Percentiles rank a stretch among this genome's conserved stretches.
These are phyloP conservation scores for Apamea monoglypha DNA, from an alignment of 2,888 invertebrate species.

Conservation along the genomic window DNA sequence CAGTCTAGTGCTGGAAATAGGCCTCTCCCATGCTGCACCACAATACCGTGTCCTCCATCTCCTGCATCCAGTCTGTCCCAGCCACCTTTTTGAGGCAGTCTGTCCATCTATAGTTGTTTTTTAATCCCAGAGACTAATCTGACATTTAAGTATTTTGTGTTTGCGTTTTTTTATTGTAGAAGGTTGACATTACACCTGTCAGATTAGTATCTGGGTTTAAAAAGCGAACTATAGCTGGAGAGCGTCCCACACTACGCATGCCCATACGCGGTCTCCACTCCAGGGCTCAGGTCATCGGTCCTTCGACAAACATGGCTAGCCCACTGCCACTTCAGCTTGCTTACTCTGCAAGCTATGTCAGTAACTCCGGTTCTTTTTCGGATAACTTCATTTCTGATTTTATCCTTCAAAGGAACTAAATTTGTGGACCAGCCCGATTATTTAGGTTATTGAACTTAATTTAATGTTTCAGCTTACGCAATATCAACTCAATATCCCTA, in stretches of 20 bases:
- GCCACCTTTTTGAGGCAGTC: neutral
- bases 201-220: no score
- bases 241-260: neutral
- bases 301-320: no score
- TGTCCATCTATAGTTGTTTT: neutral
- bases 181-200: no score
- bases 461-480: slow-evolving; percentile 73
- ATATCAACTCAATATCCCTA: slow-evolving; percentile 78
- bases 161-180: no score
- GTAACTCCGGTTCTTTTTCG: neutral
- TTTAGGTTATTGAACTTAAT: neutral
- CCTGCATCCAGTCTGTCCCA: neutral
- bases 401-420: neutral
- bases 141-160: no score
- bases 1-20: no score
- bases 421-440: no score
- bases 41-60: neutral
- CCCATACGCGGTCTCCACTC: neutral
- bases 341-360: no score
- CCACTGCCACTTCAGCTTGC: no score
- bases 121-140: no score
- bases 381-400: neutral
- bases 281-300: no score
- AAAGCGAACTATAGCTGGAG: neutral
- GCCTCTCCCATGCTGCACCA: neutral